Evolutionary conservation across 2,113 vertebrate genomes (phyloP).

Genomic region (Campylomormyrus numenius): DNA sequence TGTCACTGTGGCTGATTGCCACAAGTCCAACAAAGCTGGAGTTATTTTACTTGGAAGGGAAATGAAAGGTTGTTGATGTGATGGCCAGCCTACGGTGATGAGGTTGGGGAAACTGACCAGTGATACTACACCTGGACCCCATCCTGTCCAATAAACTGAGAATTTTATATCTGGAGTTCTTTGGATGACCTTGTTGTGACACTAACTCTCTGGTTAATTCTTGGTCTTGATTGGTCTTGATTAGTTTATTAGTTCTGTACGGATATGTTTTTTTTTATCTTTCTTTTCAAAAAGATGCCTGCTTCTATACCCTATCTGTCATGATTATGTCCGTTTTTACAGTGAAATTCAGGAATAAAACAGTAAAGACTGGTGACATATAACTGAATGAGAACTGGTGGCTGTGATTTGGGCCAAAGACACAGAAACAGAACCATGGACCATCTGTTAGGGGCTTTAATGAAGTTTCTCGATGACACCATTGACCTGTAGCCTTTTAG

Average conservation of each 20-base stretch:
- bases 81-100: neutral
- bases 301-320: neutral
- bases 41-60: neutral
- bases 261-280: neutral
- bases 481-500: neutral
- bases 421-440: neutral
- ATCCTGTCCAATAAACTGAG: neutral
- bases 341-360: neutral
- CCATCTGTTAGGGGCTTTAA: neutral
- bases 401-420: neutral
- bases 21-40: neutral
- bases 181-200: neutral
- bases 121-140: neutral
- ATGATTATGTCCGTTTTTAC: neutral
- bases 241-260: neutral
- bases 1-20: neutral
- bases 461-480: neutral
- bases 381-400: neutral
- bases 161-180: neutral
- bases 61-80: neutral
- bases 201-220: neutral
- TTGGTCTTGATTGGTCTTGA: neutral
- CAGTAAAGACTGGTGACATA: neutral
- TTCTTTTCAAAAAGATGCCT: neutral
- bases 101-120: neutral